Evolutionary conservation across 2,113 vertebrate genomes (phyloP), one percentile per base, ranked within the genome.

Genomic region (Ranitomeya imitator): DNA sequence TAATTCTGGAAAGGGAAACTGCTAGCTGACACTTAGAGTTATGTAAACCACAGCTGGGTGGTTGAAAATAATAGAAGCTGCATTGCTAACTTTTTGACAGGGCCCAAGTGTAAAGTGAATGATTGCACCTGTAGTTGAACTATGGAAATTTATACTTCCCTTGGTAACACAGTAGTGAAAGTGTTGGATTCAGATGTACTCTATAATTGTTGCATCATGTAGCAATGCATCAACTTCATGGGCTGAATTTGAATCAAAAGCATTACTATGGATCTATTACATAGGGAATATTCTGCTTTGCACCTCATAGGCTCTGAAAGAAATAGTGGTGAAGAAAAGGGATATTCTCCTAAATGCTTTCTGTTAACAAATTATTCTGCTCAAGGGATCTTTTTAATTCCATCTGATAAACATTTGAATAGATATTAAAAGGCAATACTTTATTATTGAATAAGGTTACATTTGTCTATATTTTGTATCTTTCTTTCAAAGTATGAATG

Each of bases 11-110:
- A 86, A 67, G 15, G 60, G 76, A 81, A 81, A 87, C 71, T 45
- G 65, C 52, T 57, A 37, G 63, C 51, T 87, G 61, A 81, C 21
- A 23, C 86, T 69, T 81, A 54, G 1, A 67, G 60, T 81, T 81
- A 81, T 87, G 63, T 87, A 87, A 87, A 87, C 77, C 61, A 87
- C 86, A 87, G 59, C 86, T 87, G 86, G 65, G 86, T 71, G 61
- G 78, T 65, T 81, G 63, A 87, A 45, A 26, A 87, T 23, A 71
- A 55, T 71, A 63, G 61, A 87, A 81, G 52, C 52, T 87, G 54
- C 23, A 69, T 71, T 81, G 78, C 63, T 71, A 57, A 87, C 85
- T 79, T 80, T 67, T 60, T 86, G 76, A 80, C 77, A 86, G 85
- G 61, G 16, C 86, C 86, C 77, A 81, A 81, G 78, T 87, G 86